These are phyloP conservation scores for Hypomecis punctinalis DNA, from an alignment of 2,888 invertebrate genomes.

Conservation along the genomic window DNA sequence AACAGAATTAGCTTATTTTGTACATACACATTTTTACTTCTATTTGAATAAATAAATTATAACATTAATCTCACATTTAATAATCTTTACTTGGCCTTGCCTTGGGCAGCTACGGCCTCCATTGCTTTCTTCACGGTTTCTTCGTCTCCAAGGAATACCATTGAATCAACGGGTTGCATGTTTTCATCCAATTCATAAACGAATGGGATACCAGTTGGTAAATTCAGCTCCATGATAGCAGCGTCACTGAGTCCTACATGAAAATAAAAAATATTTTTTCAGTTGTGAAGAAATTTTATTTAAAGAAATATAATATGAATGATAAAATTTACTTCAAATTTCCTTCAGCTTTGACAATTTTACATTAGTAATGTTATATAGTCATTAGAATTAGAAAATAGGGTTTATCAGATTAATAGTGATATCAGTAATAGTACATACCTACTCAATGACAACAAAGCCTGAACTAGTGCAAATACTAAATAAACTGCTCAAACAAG, in stretches of 20 bases:
- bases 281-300: not conserved
- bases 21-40: constrained; percentile 12
- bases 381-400: too few species aligned
- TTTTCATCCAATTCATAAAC: constrained; percentile 90
- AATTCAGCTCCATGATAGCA: constrained; percentile 90
- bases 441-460: too few species aligned
- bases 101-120: constrained; percentile 91
- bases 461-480: too few species aligned
- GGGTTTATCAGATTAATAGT: too few species aligned
- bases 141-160: constrained; percentile 91
- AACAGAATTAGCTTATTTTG: not conserved
- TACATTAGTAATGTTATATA: too few species aligned
- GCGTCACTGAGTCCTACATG: constrained; percentile 87
- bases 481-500: too few species aligned
- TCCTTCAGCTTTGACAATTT: too few species aligned
- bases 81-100: constrained; percentile 87
- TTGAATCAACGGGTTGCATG: constrained; percentile 88
- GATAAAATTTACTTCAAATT: too few species aligned
- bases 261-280: not conserved
- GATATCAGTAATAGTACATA: too few species aligned
- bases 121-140: constrained; percentile 91
- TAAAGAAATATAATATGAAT: not conserved
- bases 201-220: constrained; percentile 93
- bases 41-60: constrained; percentile 33
- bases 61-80: constrained; percentile 7